A percentile compares a stretch with the other conserved stretches of the same genome.
Conservation (phyloP, 2,113 vertebrate species). For the Neolamprologus sp. region DNA sequence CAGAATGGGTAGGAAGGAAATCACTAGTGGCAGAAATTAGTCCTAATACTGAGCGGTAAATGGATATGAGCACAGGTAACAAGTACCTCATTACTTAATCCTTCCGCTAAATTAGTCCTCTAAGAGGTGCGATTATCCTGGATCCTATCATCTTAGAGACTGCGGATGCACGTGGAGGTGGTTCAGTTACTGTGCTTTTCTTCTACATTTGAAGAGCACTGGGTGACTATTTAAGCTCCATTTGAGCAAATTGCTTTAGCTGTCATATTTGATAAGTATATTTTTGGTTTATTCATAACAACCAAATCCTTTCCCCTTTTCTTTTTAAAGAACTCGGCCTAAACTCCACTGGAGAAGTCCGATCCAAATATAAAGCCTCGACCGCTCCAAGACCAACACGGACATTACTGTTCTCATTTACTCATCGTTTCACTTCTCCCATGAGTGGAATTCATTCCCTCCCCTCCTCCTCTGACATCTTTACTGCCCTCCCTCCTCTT, state of each 20-base stretch:
- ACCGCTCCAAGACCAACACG: not conserved
- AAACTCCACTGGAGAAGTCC: not conserved
- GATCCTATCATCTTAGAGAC: not conserved
- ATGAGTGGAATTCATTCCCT: not conserved
- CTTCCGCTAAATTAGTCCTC: not conserved
- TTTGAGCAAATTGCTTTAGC: not conserved
- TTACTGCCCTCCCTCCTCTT: not conserved
- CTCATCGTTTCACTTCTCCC: not conserved
- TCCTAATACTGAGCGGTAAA: not conserved
- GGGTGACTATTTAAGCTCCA: not conserved
- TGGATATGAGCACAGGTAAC: not conserved
- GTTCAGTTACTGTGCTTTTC: not conserved
- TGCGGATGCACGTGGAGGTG: not conserved
- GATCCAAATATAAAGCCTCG: not conserved
- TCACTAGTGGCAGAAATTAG: not conserved
- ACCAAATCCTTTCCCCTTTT: not conserved
- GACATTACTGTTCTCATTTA: slow-evolving; percentile 3
- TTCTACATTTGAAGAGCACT: not conserved
- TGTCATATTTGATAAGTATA: not conserved
- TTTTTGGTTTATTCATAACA: not conserved
- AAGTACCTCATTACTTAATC: not conserved
- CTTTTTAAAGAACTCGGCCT: not conserved
- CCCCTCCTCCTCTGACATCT: not conserved
- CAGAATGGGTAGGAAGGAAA: not conserved
- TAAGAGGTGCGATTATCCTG: not conserved